Conservation (phyloP, 2,888 invertebrate genomes). For the Alviniconcha strummeri region DNA sequence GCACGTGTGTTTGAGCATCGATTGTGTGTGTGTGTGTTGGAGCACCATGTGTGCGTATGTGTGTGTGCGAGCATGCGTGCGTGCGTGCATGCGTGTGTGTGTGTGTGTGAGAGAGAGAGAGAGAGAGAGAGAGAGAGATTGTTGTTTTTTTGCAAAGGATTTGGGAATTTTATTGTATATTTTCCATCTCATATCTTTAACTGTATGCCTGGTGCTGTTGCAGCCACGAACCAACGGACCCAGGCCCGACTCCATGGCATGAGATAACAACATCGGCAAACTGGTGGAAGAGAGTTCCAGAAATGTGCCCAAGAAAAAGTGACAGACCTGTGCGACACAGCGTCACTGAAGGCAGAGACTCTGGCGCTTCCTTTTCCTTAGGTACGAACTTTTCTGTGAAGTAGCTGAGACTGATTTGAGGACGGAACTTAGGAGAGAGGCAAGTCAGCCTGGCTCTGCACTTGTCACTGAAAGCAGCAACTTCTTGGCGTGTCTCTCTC, state of each 20-base stretch:
- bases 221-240: conserved; percentile 8
- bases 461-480: neutral
- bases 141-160: neutral
- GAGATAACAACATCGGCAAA: neutral
- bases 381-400: neutral
- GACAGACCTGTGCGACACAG: too few species aligned
- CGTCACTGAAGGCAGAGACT: neutral
- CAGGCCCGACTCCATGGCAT: conserved; percentile 26
- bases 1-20: too few species aligned
- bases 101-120: neutral
- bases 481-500: too few species aligned
- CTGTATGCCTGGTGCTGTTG: neutral
- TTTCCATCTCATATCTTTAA: neutral
- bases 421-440: neutral
- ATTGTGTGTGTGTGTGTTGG: too few species aligned
- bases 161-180: neutral
- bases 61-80: neutral
- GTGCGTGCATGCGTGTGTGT: neutral
- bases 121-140: too few species aligned
- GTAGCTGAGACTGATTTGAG: neutral
- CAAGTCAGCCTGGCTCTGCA: neutral
- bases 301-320: neutral
- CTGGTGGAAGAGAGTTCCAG: neutral
- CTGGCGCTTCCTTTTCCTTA: neutral
- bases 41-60: neutral